Conservation (phyloP, 2,113 vertebrate genomes). For the Aphyosemion australe region DNA sequence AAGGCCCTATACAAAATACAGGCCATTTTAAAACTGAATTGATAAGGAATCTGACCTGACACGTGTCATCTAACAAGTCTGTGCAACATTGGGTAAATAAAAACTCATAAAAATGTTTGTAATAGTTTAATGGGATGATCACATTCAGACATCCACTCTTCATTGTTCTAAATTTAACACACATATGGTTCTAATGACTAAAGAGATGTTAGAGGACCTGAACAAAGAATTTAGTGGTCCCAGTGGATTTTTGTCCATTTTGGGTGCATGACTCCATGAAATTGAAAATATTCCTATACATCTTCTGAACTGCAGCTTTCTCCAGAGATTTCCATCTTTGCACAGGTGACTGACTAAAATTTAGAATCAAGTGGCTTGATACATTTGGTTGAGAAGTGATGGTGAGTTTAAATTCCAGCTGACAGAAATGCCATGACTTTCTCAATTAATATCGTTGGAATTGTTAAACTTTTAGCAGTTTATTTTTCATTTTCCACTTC, state of each 20-base stretch:
- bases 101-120: no score
- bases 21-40: no score
- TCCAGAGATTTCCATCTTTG: constrained; percentile 15
- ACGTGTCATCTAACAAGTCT: no score
- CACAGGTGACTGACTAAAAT: constrained; percentile 11
- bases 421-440: no score
- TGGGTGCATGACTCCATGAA: constrained; percentile 38
- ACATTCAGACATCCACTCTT: constrained; percentile 16
- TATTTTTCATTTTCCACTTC: constrained; percentile 1
- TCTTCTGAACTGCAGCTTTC: constrained; percentile 31
- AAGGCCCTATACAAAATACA: no score
- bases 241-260: constrained; percentile 32
- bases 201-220: constrained; percentile 27
- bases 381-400: background rate
- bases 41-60: no score
- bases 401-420: background rate
- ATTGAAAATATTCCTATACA: constrained; percentile 48
- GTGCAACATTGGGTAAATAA: no score
- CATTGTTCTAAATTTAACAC: constrained; percentile 37
- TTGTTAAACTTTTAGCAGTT: no score
- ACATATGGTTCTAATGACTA: constrained; percentile 46
- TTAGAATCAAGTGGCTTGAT: constrained; percentile 27
- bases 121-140: no score
- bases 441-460: no score
- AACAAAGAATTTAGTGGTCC: constrained; percentile 37